Base-by-base conservation (phyloP, 2,888 invertebrate genomes). In the Perizoma flavofasciatum region DNA sequence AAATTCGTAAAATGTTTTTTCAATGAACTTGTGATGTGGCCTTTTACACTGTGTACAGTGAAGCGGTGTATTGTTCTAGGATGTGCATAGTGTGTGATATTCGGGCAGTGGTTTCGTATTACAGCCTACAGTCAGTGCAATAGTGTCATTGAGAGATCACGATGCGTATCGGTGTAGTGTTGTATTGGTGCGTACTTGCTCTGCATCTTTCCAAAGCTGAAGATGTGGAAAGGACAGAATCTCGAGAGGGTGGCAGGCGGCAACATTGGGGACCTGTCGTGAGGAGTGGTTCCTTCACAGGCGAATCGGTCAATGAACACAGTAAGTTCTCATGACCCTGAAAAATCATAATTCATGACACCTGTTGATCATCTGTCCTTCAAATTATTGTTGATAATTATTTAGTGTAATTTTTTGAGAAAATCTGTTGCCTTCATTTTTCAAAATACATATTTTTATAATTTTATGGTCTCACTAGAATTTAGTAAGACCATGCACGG, bases 101-200 rank as follows among this genome's bases (percentile, higher is more conserved):
- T 75, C 69, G 72, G 75, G 69, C 72, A 78, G 83, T 82, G 79
- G 72, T 81, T 77, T 82, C 78, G 70, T 86, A 78, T 83, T 79
- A 73, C 81, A 68, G 71, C 69, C 81, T 83, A 78, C 78, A 78
- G 78, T 86, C 80, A 78, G 77, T 85, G 78, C 75, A 79, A 74
- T 87, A 83, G 85, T 89, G 88, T 86, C 84, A 88, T 88, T 84
- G 81, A 80, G 73, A 82, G 81, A 85, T 89, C 86, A 92, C 88
- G 82, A 92, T 92, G 92, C 91, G 89, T 89, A 84, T 91, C 85
- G 88, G 86, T 87, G 82, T 90, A 79, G 83, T 89, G 80, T 82
- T 92, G 70, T 92, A 89, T 86, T 91, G 89, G 89, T 92, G 90
- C 87, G 88, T 92, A 81, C 86, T 89, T 76, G 88, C 83, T 77